These are phyloP conservation scores for Lucilia cuprina DNA, from an alignment of 1,140 invertebrate species.

Conservation along the genomic window DNA sequence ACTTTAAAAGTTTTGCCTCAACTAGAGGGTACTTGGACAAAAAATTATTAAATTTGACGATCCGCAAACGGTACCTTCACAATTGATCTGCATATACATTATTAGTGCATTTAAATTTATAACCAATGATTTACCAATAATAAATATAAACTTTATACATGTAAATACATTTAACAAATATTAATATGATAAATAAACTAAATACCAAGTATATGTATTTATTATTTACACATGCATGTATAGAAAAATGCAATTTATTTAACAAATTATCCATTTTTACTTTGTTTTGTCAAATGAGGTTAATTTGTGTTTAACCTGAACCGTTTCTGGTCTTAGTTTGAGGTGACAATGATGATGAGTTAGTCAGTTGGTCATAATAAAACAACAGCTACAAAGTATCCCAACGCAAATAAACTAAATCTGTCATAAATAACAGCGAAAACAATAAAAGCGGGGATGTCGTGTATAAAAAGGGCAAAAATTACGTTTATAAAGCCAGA, in stretches of 20 bases:
- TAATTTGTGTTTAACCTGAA: conserved; percentile 59
- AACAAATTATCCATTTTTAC: conserved; percentile 62
- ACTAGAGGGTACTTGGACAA: too few relatives aligned
- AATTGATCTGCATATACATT: background rate
- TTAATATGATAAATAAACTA: background rate
- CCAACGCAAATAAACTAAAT: too few relatives aligned
- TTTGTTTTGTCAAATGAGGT: conserved; percentile 62
- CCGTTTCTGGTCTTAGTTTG: background rate
- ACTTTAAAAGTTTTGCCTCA: too few relatives aligned
- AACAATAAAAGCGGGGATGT: background rate
- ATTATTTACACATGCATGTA: background rate
- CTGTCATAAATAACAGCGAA: too few relatives aligned
- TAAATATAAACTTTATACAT: background rate
- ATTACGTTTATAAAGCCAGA: background rate
- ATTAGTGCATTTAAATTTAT: background rate
- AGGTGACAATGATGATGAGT: background rate
- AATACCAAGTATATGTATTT: background rate
- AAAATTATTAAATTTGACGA: too few relatives aligned
- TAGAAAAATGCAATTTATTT: conserved; percentile 55
- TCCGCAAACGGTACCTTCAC: too few relatives aligned
- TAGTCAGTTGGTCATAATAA: conserved; percentile 22
- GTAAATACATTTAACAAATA: conserved; percentile 3
- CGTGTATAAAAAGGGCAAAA: background rate
- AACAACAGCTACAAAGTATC: too few relatives aligned
- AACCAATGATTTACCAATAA: background rate